Evolutionary conservation across 2,888 invertebrate genomes (phyloP).

Genomic region (Cosmopolites sordidus): DNA sequence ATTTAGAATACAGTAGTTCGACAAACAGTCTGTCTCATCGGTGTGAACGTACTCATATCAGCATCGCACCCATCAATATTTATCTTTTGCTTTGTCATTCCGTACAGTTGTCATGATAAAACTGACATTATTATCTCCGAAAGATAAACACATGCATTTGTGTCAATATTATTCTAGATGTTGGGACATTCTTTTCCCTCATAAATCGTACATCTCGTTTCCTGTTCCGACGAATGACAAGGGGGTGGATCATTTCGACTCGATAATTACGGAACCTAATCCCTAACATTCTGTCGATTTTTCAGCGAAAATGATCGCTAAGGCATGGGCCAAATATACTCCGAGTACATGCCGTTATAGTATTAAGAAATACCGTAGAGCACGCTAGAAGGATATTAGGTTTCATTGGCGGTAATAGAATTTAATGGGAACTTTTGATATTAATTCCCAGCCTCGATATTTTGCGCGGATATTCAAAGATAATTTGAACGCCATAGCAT

Average conservation of each 20-base stretch:
- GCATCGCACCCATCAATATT: not conserved
- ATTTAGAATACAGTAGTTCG: not conserved
- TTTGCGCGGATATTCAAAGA: too few species aligned
- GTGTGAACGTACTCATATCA: slow-evolving; percentile 8
- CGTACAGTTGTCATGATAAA: slow-evolving; percentile 7
- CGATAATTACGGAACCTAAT: too few species aligned
- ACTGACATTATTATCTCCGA: slow-evolving; percentile 8
- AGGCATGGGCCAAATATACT: too few species aligned
- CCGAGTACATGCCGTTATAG: not conserved
- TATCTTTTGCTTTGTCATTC: slow-evolving; percentile 6
- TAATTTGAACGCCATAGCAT: too few species aligned
- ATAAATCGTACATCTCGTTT: not conserved
- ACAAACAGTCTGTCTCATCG: slow-evolving; percentile 1
- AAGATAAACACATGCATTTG: slow-evolving; percentile 10
- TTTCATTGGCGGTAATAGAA: slow-evolving; percentile 8
- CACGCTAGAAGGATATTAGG: slow-evolving; percentile 14
- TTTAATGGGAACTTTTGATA: not conserved
- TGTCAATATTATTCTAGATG: slow-evolving; percentile 13
- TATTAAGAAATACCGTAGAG: slow-evolving; percentile 10
- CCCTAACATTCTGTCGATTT: too few species aligned
- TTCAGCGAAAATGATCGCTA: too few species aligned
- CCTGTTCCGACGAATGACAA: not conserved
- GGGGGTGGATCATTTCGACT: not conserved
- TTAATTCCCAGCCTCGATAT: not conserved
- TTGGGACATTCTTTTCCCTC: not conserved